A percentile compares a stretch with the other conserved stretches of the same genome.
Evolutionary conservation across 1,140 invertebrate genomes (phyloP).

Genomic region (Leptopilina clavipes): DNA sequence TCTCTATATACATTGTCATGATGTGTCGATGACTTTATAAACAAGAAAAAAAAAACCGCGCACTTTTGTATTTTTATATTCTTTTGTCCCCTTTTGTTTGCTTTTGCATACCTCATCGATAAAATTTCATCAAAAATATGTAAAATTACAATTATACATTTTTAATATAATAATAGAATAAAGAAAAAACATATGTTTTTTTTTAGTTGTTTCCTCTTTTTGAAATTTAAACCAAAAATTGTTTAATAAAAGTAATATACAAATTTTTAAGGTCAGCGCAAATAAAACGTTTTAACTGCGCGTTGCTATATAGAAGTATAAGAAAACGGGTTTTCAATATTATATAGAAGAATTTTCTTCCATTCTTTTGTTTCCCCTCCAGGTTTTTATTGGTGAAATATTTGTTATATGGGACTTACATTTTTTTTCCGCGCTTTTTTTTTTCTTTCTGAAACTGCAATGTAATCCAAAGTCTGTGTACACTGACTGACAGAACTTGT

Average conservation of each 20-base stretch:
- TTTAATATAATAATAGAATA: too few species aligned
- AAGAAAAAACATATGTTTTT: too few species aligned
- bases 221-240: too few species aligned
- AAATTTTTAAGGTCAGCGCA: too few species aligned
- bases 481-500: conserved; percentile 4
- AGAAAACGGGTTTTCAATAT: conserved; percentile 25
- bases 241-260: too few species aligned
- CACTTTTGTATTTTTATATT: background rate
- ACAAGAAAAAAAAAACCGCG: background rate
- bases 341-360: too few species aligned
- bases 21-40: conserved; percentile 13
- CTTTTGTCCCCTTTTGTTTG: background rate
- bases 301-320: conserved; percentile 16
- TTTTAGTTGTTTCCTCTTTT: too few species aligned
- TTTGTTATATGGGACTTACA: too few species aligned
- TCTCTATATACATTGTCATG: background rate
- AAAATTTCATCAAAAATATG: background rate
- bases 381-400: too few species aligned
- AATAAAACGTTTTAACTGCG: too few species aligned
- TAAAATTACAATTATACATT: too few species aligned
- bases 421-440: background rate
- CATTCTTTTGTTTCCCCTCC: background rate
- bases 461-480: background rate
- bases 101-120: background rate
- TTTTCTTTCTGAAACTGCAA: background rate